A percentile compares a stretch with the other conserved stretches of the same genome.
Evolutionary conservation across 2,888 invertebrate genomes (phyloP).

Genomic region (Priapulus caudatus): DNA sequence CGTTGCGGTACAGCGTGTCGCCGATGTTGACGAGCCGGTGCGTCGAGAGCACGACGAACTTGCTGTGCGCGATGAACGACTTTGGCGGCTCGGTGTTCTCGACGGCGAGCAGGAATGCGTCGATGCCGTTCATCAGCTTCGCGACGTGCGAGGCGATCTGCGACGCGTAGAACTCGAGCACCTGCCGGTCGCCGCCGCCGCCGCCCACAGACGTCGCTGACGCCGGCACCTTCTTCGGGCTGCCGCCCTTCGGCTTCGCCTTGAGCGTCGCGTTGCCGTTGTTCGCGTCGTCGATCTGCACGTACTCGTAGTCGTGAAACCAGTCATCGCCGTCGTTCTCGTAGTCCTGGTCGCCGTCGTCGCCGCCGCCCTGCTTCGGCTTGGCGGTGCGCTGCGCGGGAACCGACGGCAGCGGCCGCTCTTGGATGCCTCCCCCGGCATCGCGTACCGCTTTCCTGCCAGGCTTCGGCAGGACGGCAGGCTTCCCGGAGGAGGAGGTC

Average conservation of each 20-base stretch:
- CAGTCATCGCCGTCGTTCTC: slow-evolving; percentile 44
- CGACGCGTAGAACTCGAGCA: slow-evolving; percentile 72
- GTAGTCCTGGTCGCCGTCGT: slow-evolving; percentile 23
- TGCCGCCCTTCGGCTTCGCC: slow-evolving; percentile 20
- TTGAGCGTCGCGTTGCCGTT: background rate
- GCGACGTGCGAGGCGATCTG: slow-evolving; percentile 71
- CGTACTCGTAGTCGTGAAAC: slow-evolving; percentile 81
- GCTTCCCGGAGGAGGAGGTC: background rate
- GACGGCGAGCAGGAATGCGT: slow-evolving; percentile 78
- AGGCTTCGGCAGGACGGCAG: slow-evolving; percentile 32
- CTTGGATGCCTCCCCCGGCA: slow-evolving; percentile 46
- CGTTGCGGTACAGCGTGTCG: slow-evolving; percentile 78
- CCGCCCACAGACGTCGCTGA: slow-evolving; percentile 20
- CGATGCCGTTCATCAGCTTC: slow-evolving; percentile 73
- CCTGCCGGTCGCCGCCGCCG: slow-evolving; percentile 53
- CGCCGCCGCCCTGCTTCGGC: slow-evolving; percentile 25
- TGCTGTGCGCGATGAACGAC: slow-evolving; percentile 78
- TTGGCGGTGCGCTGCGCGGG: slow-evolving; percentile 24
- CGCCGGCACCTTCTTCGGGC: slow-evolving; percentile 24
- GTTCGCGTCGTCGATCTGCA: slow-evolving; percentile 43
- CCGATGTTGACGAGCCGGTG: slow-evolving; percentile 88
- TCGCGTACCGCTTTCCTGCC: background rate
- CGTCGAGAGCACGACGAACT: slow-evolving; percentile 84
- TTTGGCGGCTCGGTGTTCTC: slow-evolving; percentile 87
- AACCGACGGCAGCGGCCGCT: slow-evolving; percentile 41